Conservation (phyloP, 2,797 vertebrate species). For the Leptoclinus maculatus region DNA sequence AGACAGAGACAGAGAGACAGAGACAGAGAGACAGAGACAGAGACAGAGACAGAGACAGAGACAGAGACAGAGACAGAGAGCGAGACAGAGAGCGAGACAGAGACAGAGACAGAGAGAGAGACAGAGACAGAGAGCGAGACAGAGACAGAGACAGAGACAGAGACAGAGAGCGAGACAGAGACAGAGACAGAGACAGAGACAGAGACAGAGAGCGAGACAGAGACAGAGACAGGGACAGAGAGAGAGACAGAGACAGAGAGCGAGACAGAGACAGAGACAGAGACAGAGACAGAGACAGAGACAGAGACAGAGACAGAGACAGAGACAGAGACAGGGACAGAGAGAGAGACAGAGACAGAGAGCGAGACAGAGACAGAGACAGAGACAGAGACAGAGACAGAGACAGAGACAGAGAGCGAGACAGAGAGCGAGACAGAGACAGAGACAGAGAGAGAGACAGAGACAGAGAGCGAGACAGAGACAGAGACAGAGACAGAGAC, state of each 20-base stretch:
- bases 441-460: not conserved
- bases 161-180: not conserved
- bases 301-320: not conserved
- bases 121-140: too few relatives aligned
- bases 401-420: too few relatives aligned
- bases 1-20: not conserved
- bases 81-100: too few relatives aligned
- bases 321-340: not conserved
- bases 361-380: not conserved
- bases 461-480: too few relatives aligned
- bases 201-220: too few relatives aligned
- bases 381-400: not conserved
- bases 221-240: not conserved
- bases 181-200: not conserved
- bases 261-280: not conserved
- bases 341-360: not conserved
- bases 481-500: not conserved
- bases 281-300: not conserved
- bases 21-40: too few relatives aligned
- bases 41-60: not conserved
- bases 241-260: too few relatives aligned
- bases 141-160: not conserved
- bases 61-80: too few relatives aligned
- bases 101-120: too few relatives aligned
- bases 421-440: too few relatives aligned